Evolutionary conservation across 2,113 vertebrate species (phyloP).

Genomic region (Leucoraja erinaceus): DNA sequence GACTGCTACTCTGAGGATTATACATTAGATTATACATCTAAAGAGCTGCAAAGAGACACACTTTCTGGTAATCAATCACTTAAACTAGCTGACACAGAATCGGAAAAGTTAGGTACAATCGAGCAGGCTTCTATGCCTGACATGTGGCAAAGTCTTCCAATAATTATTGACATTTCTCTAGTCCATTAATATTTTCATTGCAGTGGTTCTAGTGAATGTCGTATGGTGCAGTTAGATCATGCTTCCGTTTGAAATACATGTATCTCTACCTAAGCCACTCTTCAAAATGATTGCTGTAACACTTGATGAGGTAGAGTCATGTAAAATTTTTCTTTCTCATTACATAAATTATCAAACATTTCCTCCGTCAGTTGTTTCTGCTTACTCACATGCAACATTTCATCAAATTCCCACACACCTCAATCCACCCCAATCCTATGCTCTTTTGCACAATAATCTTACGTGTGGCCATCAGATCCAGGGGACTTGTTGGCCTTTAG

Average conservation of each 20-base stretch:
- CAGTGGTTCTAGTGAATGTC: not conserved
- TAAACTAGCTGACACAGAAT: not conserved
- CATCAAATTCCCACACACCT: not conserved
- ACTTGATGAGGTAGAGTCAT: not conserved
- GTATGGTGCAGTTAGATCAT: not conserved
- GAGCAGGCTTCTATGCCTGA: not conserved
- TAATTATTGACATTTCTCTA: too few species aligned
- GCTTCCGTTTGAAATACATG: not conserved
- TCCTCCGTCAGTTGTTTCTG: not conserved
- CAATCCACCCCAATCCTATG: not conserved
- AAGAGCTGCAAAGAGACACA: too few species aligned
- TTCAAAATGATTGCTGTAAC: not conserved
- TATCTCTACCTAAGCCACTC: not conserved
- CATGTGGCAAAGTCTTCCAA: not conserved
- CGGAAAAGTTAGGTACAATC: not conserved
- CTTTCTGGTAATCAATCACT: not conserved
- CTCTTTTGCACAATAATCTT: too few species aligned
- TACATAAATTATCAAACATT: not conserved
- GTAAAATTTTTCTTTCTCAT: not conserved
- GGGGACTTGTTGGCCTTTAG: too few species aligned
- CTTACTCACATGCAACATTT: not conserved
- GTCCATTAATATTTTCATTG: too few species aligned
- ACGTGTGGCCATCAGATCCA: too few species aligned
- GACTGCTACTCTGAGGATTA: too few species aligned
- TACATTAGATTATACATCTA: too few species aligned